phyloP scores from a whole-genome alignment of 1,140 invertebrate species.

The Brachionus rotundiformis region DNA sequence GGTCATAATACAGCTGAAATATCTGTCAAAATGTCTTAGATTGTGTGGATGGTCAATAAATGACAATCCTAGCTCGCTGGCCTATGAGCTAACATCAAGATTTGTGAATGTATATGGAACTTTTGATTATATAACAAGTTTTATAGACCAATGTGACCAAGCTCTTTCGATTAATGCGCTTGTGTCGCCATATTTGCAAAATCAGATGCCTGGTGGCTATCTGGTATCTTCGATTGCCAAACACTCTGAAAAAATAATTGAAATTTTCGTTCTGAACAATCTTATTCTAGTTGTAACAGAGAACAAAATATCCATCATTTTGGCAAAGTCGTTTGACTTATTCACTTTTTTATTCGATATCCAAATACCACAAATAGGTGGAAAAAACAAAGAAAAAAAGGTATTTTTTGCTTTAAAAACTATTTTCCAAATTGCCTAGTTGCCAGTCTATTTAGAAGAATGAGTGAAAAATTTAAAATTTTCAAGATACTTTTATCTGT shows the following conservation, averaged over 20 bases:
- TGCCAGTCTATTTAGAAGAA: too few relatives aligned
- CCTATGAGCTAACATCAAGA: slow-evolving; percentile 58
- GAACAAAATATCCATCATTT: not conserved
- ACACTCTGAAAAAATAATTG: slow-evolving; percentile 8
- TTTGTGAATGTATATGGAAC: slow-evolving; percentile 58
- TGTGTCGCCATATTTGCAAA: slow-evolving; percentile 60
- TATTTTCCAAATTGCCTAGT: too few relatives aligned
- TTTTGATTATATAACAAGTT: slow-evolving; percentile 57
- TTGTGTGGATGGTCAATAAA: slow-evolving; percentile 21
- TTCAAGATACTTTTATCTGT: too few relatives aligned
- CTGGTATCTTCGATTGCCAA: not conserved
- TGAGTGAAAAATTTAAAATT: too few relatives aligned
- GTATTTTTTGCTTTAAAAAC: not conserved
- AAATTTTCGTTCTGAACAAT: not conserved
- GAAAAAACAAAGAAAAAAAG: not conserved
- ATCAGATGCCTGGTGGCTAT: slow-evolving; percentile 52
- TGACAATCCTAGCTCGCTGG: slow-evolving; percentile 52
- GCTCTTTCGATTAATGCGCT: slow-evolving; percentile 58
- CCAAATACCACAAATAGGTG: not conserved
- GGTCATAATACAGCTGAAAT: not conserved
- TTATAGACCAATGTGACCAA: slow-evolving; percentile 59
- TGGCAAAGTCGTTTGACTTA: not conserved
- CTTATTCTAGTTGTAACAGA: not conserved
- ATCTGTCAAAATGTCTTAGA: not conserved
- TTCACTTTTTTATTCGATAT: slow-evolving; percentile 12